Base-by-base conservation (phyloP, 64 coral and sea anemone genomes). In the Montipora efflorescens region DNA sequence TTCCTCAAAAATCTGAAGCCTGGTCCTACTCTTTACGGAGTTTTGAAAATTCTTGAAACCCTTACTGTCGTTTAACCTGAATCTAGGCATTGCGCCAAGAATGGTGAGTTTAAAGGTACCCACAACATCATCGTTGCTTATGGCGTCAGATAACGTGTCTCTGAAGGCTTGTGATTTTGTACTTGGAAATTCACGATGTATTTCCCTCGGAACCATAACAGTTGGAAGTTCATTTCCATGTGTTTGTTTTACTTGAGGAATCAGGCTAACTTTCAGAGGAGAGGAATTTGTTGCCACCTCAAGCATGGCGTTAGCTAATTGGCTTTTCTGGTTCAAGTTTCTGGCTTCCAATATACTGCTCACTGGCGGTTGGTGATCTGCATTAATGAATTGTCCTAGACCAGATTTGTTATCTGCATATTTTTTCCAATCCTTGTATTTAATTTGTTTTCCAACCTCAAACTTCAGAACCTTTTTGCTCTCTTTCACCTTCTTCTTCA, bases 81-180 rank as follows among this genome's bases (percentile, higher is more conserved):
- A 74, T 74, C 71, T 74, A 23, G 71, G 71, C 21, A 74, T 74
- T 74, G 71, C 71, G 19, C 71, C 71, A 74, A 74, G 14, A n/a
- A 74, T 74, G 15, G 71, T 74, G n/a, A 74, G 71, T 74, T 74
- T 74, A 20, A 74, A 74, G 71, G 71, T 2, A 28, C 19, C 71
- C 71, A 74, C 71, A 74, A 28, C 71, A 8, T 74, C 19, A 28
- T 74, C 71, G 5, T 74, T 74, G 71, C 71, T 74, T 74, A 74
- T 74, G 71, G 71, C 71, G n/a, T n/a, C 8, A 1, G 71, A 18
- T 74, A 74, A 74, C 19, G 19, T 8, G 14, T 4, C 7, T 9
- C 71, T 74, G 71, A 74, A 74, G 14, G 8, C 71, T 28, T 18
- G 71, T 2, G 71, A 74, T 43, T 43, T 74, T 22, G 71, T 74